phyloP scores from a whole-genome alignment of 2,797 vertebrate genomes.

The Heliangelus exortis region DNA sequence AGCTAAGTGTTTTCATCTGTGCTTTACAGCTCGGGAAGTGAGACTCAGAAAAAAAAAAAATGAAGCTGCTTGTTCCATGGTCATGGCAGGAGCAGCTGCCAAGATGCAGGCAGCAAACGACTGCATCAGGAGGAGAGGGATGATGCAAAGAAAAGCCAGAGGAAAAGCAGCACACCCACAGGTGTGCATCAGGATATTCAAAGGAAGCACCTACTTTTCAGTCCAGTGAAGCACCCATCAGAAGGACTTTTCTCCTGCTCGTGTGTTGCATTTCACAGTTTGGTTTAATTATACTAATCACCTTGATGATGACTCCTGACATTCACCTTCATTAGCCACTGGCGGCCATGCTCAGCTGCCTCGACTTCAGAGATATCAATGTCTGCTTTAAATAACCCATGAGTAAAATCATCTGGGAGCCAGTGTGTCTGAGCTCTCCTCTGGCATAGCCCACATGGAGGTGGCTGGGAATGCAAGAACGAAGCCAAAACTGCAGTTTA shows the following conservation, averaged over 20 bases:
- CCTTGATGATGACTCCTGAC: constrained; percentile 17
- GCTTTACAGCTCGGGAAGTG: neutral
- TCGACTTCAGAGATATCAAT: constrained; percentile 31
- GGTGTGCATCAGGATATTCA: neutral
- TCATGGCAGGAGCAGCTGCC: neutral
- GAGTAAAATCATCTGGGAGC: constrained; percentile 54
- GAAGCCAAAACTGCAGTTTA: neutral
- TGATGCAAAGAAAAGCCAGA: neutral
- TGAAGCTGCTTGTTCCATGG: neutral
- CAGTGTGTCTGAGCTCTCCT: constrained; percentile 40
- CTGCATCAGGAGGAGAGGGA: neutral
- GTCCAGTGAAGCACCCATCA: neutral
- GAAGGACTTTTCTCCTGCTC: neutral
- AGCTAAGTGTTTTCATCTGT: neutral
- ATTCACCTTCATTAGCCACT: constrained; percentile 62
- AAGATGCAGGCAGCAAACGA: accelerated
- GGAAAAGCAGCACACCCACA: neutral
- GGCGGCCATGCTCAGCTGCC: neutral
- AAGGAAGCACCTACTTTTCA: neutral
- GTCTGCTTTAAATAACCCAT: constrained; percentile 61
- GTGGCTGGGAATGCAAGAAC: constrained; percentile 13
- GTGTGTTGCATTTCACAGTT: constrained; percentile 3
- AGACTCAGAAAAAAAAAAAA: neutral
- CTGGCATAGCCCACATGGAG: neutral
- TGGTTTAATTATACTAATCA: constrained; percentile 31